Base-by-base conservation (phyloP, 2,888 invertebrate species). In the Pinctada fucata region DNA sequence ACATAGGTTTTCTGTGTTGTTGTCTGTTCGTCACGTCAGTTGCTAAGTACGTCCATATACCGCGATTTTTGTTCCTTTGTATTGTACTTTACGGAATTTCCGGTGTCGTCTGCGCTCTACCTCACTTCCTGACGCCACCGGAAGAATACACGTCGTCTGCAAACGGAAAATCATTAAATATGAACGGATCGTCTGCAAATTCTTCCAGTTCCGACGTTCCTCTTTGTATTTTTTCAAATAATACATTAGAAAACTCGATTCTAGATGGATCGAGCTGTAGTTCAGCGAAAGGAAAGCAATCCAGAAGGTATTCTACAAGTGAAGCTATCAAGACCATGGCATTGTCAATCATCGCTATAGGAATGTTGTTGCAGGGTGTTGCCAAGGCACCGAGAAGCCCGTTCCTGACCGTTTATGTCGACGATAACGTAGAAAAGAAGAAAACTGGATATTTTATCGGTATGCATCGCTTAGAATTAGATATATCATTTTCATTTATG, bases 381-480 rank as follows among this genome's bases (percentile, higher is more conserved):
- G 75, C 65, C 6, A 75, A 75, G 47, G 72, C 75, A 3, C 79
- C 79, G 3, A 49, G 75, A 6, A 13, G 47, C 3, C 67, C 79
- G 3, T 69, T 79, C 13, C 4, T 79, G 6, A 76, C 79, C 1
- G 68, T 72, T 8, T 79, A 79, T 48, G 49, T 79, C 6, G 78
- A 78, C 49, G 79, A 79, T 52, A 68, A 58, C 10, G 72, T 49
- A 3, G 65, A 79, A 48, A 72, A 73, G 65, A 52, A 64, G 3
- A 79, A 79, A 52, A 79, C 79, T 1, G 76, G 76, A 3, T 76
- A 72, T 69, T 76, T 51, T 64, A 6, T 73, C 8, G 79, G 79
- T 79, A 70, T 50, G 13, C 58, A 31, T 31, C 31, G 31, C 31
- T 31, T 31, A 31, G 31, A 31, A 31, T 31, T 31, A 31, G 31